phyloP scores from a whole-genome alignment of 2,113 vertebrate species.

The Spermophilus dauricus region DNA sequence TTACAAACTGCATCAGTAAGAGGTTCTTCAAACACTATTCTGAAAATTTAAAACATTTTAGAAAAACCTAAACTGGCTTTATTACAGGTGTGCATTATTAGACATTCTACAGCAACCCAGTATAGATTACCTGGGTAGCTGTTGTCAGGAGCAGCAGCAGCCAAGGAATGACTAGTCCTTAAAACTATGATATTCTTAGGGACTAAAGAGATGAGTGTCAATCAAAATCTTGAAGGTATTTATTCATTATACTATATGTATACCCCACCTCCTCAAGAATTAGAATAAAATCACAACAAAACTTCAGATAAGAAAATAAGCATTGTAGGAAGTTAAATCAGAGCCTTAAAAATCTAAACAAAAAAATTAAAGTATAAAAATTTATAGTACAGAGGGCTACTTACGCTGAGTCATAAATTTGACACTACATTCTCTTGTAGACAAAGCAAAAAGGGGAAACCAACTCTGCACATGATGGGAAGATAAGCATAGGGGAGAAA shows the following conservation, averaged over 20 bases:
- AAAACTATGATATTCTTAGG: not conserved
- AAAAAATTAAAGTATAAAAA: not conserved
- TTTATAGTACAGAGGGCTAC: not conserved
- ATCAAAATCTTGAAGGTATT: not conserved
- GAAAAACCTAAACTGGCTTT: constrained; percentile 8
- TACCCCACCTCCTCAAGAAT: not conserved
- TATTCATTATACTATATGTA: not conserved
- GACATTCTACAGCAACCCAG: not conserved
- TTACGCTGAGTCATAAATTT: not conserved
- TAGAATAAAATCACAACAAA: not conserved
- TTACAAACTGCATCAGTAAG: not conserved
- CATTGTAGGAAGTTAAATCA: not conserved
- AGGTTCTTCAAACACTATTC: constrained; percentile 41
- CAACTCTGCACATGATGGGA: not conserved
- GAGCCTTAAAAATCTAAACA: not conserved
- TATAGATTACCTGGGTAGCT: accelerated
- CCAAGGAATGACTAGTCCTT: not conserved
- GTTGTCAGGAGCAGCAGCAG: not conserved
- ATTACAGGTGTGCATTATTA: not conserved
- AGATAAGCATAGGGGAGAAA: not conserved
- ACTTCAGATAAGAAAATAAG: not conserved
- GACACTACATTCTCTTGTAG: not conserved
- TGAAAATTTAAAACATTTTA: constrained; percentile 43
- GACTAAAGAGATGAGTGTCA: not conserved
- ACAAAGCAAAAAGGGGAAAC: not conserved